phyloP scores from a whole-genome alignment of 2,113 vertebrate species.

The Crotalus horridus region DNA sequence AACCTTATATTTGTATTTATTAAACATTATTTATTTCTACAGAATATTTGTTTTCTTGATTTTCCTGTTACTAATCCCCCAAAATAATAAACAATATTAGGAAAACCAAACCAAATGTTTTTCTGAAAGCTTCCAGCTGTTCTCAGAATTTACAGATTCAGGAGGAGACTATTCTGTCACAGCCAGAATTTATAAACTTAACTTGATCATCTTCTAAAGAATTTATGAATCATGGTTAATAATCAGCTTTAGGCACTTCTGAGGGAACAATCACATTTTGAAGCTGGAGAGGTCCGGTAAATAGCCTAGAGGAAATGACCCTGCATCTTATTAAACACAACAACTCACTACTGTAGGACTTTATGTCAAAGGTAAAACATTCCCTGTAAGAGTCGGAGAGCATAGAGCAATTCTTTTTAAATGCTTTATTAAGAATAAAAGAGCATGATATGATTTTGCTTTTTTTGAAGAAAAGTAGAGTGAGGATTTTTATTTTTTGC shows the following conservation, averaged over 20 bases:
- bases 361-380: conserved; percentile 65
- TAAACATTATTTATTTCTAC: conserved; percentile 1
- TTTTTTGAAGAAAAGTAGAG: conserved; percentile 28
- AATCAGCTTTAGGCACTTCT: conserved; percentile 86
- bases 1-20: not conserved
- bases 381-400: conserved; percentile 61
- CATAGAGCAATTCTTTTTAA: conserved; percentile 51
- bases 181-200: conserved; percentile 75
- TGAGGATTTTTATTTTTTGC: not conserved
- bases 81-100: not conserved
- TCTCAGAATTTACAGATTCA: conserved; percentile 49
- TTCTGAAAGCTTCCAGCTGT: not conserved
- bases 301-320: conserved; percentile 84
- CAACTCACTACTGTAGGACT: conserved; percentile 54
- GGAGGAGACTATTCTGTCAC: conserved; percentile 60
- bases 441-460: conserved; percentile 36
- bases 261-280: conserved; percentile 77
- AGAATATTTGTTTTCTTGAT: conserved; percentile 34
- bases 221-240: conserved; percentile 87
- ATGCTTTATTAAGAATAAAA: conserved; percentile 59
- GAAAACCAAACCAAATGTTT: conserved; percentile 35
- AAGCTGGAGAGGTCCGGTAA: conserved; percentile 84
- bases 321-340: conserved; percentile 74
- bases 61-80: not conserved
- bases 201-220: conserved; percentile 79